Evolutionary conservation across 2,113 vertebrate genomes (phyloP), one percentile per base, ranked within the genome.

Genomic region (Hippocampus zosterae): DNA sequence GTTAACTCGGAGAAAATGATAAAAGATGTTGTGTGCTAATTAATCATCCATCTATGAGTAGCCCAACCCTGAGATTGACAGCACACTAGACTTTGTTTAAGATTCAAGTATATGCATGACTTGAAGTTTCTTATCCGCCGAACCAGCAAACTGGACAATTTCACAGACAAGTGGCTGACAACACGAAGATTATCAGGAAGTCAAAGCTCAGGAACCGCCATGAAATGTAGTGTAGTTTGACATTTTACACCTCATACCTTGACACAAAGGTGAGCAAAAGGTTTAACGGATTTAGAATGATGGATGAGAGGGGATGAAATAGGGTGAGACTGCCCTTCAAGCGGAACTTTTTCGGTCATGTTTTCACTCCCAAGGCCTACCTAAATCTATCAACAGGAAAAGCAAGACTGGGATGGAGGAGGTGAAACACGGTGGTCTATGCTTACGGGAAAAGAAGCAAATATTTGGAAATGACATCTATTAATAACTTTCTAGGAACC

Each of bases 241-340:
- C 52, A 67, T 29, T 65, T 75, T 53, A 37, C 72, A 67, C 56
- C 48, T 60, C 42, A 3, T 46, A 59, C 37, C 42, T 41, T 53
- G 46, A 72, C 72, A 69, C 69, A 44, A 40, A 70, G 27, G 74
- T 50, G 46, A 69, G 18, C 23, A 21, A 33, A 61, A 37, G 11
- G 5, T 70, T 76, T 64, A 72, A 69, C 41, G 61, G 73, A 76
- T 76, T 76, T 60, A 63, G 60, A 64, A 23, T 74, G 65, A 82
- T 21, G 57, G 62, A 72, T 27, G 56, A 29, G 8, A 18, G 7
- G 8, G 50, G 66, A 72, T 77, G 77, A 60, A 8, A 33, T 23
- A 21, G 59, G 46, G 27, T 12, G 40, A 59, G 57, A 46, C 27
- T 55, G 15, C 56, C 33, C 68, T 57, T 63, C 29, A 56, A 29